Evolutionary conservation across 2,888 invertebrate species (phyloP).

Genomic region (Carcina quercana): DNA sequence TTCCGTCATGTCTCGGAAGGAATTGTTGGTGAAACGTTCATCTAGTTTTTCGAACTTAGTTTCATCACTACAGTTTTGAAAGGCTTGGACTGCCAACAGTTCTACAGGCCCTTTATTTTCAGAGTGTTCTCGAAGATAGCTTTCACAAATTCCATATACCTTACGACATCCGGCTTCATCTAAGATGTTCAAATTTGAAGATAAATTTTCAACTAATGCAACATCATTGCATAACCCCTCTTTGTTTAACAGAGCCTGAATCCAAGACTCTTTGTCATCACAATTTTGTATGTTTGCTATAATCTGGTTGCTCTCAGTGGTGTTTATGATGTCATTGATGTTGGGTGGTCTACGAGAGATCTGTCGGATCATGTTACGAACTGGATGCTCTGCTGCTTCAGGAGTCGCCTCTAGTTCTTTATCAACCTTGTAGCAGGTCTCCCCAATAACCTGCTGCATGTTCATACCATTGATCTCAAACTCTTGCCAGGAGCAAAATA

Average conservation of each 20-base stretch:
- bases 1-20: slow-evolving; percentile 32
- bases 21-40: slow-evolving; percentile 35
- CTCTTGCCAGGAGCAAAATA: slow-evolving; percentile 65
- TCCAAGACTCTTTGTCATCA: slow-evolving; percentile 36
- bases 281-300: slow-evolving; percentile 36
- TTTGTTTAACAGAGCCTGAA: slow-evolving; percentile 43
- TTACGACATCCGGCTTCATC: slow-evolving; percentile 33
- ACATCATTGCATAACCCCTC: slow-evolving; percentile 37
- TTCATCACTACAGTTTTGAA: slow-evolving; percentile 32
- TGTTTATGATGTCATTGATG: slow-evolving; percentile 42
- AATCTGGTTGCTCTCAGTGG: slow-evolving; percentile 32
- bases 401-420: slow-evolving; percentile 27
- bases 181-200: slow-evolving; percentile 30
- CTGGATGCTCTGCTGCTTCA: slow-evolving; percentile 37
- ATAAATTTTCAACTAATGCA: slow-evolving; percentile 31
- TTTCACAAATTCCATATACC: slow-evolving; percentile 32
- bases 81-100: slow-evolving; percentile 34
- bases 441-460: slow-evolving; percentile 53
- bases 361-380: slow-evolving; percentile 46
- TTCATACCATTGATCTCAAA: slow-evolving; percentile 45
- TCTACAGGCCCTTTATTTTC: slow-evolving; percentile 28
- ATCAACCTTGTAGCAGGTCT: slow-evolving; percentile 43
- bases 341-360: slow-evolving; percentile 48
- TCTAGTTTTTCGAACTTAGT: slow-evolving; percentile 38
- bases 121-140: slow-evolving; percentile 22